These are phyloP conservation scores for Euclidia mi DNA, from an alignment of 2,888 invertebrate genomes.

Conservation along the genomic window DNA sequence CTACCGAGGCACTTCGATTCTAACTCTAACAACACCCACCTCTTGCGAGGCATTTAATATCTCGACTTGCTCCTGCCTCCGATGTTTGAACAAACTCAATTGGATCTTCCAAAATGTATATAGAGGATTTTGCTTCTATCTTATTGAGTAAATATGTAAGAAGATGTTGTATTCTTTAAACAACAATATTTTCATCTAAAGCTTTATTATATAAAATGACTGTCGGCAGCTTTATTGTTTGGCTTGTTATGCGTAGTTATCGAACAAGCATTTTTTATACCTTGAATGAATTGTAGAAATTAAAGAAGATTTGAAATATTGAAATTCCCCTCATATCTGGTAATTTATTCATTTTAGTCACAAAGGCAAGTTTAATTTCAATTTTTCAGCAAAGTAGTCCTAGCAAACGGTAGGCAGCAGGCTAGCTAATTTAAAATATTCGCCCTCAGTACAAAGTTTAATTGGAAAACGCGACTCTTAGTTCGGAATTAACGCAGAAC, in stretches of 20 bases:
- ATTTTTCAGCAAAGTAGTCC: conserved; percentile 41
- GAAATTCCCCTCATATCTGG: background rate
- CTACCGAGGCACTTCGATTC: conserved; percentile 22
- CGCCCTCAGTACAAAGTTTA: conserved; percentile 72
- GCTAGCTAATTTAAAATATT: conserved; percentile 73
- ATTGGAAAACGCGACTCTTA: conserved; percentile 71
- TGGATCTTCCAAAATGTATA: conserved; percentile 10
- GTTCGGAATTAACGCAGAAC: conserved; percentile 59
- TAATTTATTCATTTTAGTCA: conserved; percentile 5
- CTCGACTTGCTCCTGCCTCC: conserved; percentile 2
- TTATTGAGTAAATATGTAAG: conserved; percentile 5
- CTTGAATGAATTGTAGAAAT: too few relatives aligned
- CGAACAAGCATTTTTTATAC: too few relatives aligned
- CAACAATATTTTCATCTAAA: background rate
- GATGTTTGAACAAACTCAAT: conserved; percentile 15
- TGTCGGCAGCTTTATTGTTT: background rate
- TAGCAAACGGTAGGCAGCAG: conserved; percentile 25
- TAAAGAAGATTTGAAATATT: too few relatives aligned
- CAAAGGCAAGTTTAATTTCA: conserved; percentile 37
- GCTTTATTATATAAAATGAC: too few relatives aligned
- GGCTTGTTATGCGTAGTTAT: too few relatives aligned
- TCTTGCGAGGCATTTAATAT: conserved; percentile 26
- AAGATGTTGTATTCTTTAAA: too few relatives aligned
- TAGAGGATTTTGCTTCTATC: background rate
- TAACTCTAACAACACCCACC: conserved; percentile 18